Base-by-base conservation (phyloP, 2,797 vertebrate genomes). In the Pangasius krempfi region DNA sequence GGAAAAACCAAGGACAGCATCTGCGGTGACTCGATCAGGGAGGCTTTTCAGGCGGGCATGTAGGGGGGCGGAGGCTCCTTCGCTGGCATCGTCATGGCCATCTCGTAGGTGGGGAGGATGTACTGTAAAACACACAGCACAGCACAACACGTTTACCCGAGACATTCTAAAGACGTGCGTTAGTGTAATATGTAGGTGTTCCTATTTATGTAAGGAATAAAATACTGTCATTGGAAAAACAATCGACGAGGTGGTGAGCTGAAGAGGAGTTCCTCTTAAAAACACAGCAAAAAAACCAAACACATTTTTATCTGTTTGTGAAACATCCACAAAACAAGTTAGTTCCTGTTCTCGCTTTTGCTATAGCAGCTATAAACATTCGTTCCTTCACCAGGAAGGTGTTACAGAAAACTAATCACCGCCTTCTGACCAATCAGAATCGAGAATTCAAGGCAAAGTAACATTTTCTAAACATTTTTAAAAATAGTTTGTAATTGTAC, bases 51-150 rank as follows among this genome's bases (percentile, higher is more conserved):
- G 93, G 97, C 97, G 66, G 97, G 97, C 95, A 98, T 96, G 95
- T 99, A 99, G 62, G 98, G 98, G 88, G 98, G 98, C 27, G 98
- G 98, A 0, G 98, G 97, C 54, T 99, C 98, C 94, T 99, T 99
- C 90, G 97, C 98, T 8, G 98, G 98, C 98, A 99, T 99, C 96
- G 99, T 99, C 96, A 99, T 96, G 2, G 98, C 98, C 98, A 99
- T 99, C 95, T 99, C 99, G 20, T 99, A 99, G 87, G 97, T 98
- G 88, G 99, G 99, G 93, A 99, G 96, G 92, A 99, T 97, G 91
- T 99, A 99, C 99, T 99, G 60, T 54, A 40, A 40, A 22, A 93
- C 9, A 54, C 9, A 30, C 56, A 7, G 73, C 68, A 93, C 9
- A 40, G 70, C 16, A n/a, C 20, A n/a, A 50, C 20, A 25, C 1